phyloP scores from a whole-genome alignment of 1,140 invertebrate genomes.

The Drosophila ogumai region DNA sequence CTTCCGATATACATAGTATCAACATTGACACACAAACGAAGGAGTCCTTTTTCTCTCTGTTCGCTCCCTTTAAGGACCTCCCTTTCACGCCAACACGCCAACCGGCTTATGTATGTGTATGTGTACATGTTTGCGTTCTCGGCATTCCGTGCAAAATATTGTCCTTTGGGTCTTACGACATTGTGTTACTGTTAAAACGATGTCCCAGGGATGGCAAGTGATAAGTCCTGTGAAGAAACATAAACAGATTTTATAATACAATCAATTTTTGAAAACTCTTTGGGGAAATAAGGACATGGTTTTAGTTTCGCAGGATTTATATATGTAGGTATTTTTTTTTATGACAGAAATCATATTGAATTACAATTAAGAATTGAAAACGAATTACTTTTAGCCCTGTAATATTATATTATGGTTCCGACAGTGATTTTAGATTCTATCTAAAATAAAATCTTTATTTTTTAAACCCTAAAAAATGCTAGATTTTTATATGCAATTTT shows the following conservation, averaged over 20 bases:
- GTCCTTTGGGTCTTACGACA: constrained; percentile 46
- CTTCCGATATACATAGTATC: constrained; percentile 37
- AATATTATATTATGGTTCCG: neutral
- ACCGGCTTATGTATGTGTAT: constrained; percentile 6
- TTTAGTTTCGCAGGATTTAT: neutral
- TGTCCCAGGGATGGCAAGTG: constrained; percentile 39
- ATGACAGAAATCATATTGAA: neutral
- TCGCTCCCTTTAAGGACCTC: constrained; percentile 32
- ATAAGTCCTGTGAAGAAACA: neutral
- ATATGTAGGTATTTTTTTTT: neutral
- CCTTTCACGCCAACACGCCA: constrained; percentile 1
- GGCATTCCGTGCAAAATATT: constrained; percentile 62
- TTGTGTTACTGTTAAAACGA: constrained; percentile 22
- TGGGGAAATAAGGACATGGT: neutral
- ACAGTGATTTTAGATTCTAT: neutral
- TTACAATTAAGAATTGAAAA: neutral
- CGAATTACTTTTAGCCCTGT: too few species aligned
- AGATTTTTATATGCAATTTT: neutral
- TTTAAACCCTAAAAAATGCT: too few species aligned
- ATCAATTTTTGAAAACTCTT: neutral
- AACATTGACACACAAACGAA: constrained; percentile 46
- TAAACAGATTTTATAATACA: neutral
- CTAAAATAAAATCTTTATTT: too few species aligned
- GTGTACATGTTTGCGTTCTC: constrained; percentile 36
- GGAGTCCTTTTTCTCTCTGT: constrained; percentile 51